phyloP scores from a whole-genome alignment of 2,888 invertebrate species.

The Tinea trinotella region DNA sequence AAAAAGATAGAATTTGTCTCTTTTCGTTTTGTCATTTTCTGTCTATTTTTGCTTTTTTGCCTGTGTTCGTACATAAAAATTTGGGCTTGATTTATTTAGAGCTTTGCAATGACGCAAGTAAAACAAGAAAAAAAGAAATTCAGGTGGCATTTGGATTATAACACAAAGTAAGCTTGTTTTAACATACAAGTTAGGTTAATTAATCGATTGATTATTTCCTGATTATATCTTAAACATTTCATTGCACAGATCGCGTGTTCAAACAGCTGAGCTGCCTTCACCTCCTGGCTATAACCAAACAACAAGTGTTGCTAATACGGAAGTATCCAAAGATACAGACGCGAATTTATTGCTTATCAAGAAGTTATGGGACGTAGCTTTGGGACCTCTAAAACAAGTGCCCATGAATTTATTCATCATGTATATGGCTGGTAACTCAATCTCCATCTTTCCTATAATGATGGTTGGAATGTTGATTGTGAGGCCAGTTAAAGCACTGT shows the following conservation, averaged over 20 bases:
- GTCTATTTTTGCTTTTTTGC: too few relatives aligned
- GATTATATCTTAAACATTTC: not conserved
- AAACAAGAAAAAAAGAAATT: constrained; percentile 69
- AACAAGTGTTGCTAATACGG: constrained; percentile 79
- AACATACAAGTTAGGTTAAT: not conserved
- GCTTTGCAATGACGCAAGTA: constrained; percentile 44
- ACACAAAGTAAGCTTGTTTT: constrained; percentile 59
- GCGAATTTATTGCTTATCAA: constrained; percentile 90
- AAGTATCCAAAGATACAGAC: constrained; percentile 86
- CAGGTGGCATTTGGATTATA: constrained; percentile 78
- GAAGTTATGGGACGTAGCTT: constrained; percentile 96
- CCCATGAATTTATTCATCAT: constrained; percentile 99
- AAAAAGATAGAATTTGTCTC: too few relatives aligned
- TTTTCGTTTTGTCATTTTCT: too few relatives aligned
- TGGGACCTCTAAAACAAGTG: constrained; percentile 95
- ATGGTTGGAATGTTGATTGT: constrained; percentile 99
- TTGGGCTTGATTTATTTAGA: not conserved
- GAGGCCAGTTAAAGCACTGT: constrained; percentile 95
- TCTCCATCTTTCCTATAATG: constrained; percentile 99
- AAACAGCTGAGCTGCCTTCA: constrained; percentile 74
- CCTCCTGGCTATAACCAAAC: constrained; percentile 90
- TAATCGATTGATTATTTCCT: not conserved
- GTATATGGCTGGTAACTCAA: constrained; percentile 99
- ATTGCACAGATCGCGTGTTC: constrained; percentile 38
- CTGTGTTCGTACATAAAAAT: too few relatives aligned